phyloP scores from a whole-genome alignment of 2,888 invertebrate species.

The Mimas tiliae region DNA sequence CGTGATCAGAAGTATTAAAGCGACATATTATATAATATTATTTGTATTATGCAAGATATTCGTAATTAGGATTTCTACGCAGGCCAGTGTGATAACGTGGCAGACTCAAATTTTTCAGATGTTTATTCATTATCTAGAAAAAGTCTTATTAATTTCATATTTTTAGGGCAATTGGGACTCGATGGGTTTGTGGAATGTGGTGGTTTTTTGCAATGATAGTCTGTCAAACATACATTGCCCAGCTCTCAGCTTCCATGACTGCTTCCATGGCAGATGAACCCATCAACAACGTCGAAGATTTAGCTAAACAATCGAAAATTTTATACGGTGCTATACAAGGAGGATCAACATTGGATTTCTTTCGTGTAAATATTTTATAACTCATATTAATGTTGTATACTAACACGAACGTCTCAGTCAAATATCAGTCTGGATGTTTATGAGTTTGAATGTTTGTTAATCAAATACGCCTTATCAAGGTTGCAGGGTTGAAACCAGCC shows the following conservation, averaged over 20 bases:
- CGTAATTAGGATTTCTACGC: too few species aligned
- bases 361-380: conserved; percentile 74
- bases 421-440: too few species aligned
- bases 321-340: conserved; percentile 93
- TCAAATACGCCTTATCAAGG: too few species aligned
- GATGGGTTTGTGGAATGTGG: conserved; percentile 95
- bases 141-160: conserved; percentile 10
- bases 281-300: conserved; percentile 95
- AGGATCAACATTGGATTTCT: conserved; percentile 96
- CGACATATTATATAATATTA: too few species aligned
- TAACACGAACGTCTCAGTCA: too few species aligned
- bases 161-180: conserved; percentile 92
- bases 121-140: too few species aligned
- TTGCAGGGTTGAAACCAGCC: too few species aligned
- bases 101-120: too few species aligned
- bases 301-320: conserved; percentile 95
- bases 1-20: too few species aligned
- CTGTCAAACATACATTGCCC: conserved; percentile 97
- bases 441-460: too few species aligned
- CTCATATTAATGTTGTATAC: not conserved
- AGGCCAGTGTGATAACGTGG: too few species aligned
- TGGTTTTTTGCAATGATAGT: conserved; percentile 97
- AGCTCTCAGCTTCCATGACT: conserved; percentile 96
- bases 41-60: too few species aligned
- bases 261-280: conserved; percentile 93